Percentiles rank a stretch among this genome's conserved stretches.
Evolutionary conservation across 2,113 vertebrate genomes (phyloP).

Genomic region (Tragelaphus imberbis): DNA sequence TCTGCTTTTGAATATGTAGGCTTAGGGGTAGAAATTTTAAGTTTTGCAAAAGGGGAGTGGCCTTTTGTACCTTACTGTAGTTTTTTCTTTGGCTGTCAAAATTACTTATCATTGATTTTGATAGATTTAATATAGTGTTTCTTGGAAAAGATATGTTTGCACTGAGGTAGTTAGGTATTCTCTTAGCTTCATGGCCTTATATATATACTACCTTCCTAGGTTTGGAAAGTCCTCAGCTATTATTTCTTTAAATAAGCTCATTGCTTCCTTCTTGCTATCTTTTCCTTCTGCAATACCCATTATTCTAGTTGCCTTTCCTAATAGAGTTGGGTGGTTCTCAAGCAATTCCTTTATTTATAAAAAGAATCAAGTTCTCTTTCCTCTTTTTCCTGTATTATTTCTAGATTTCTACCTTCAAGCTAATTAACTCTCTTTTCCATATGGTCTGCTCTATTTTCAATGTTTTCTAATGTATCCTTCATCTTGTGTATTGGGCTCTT

Average conservation of each 20-base stretch:
- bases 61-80: background rate
- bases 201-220: background rate
- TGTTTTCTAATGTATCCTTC: background rate
- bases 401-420: background rate
- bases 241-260: background rate
- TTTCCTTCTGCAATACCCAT: background rate
- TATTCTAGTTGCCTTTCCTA: background rate
- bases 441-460: background rate
- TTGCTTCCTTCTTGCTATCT: background rate
- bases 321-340: background rate
- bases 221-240: background rate
- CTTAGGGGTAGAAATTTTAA: background rate
- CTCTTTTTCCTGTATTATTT: background rate
- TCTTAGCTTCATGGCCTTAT: background rate
- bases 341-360: background rate
- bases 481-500: background rate
- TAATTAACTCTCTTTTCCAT: background rate
- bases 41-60: background rate
- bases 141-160: background rate
- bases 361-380: background rate
- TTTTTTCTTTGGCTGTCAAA: background rate
- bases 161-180: background rate
- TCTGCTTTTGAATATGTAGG: background rate
- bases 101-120: background rate
- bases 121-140: background rate